These are phyloP conservation scores for Egretta garzetta DNA, from an alignment of 2,113 vertebrate species.

Conservation along the genomic window DNA sequence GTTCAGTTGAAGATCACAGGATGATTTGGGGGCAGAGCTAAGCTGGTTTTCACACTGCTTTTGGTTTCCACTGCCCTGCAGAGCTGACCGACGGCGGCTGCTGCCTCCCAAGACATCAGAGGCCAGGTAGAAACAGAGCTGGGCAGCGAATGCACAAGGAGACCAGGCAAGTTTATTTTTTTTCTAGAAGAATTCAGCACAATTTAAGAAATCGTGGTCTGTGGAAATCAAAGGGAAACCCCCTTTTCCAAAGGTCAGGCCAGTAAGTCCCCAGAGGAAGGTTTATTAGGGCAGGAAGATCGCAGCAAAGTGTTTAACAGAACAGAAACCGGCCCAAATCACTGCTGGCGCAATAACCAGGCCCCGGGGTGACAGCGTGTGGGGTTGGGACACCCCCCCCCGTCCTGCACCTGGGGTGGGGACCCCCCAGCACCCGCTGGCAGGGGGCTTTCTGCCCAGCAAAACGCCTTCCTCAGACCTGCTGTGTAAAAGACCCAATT, in stretches of 20 bases:
- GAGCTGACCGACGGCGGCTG: neutral
- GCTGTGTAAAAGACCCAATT: neutral
- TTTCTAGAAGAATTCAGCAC: neutral
- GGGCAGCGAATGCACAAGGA: too few species aligned
- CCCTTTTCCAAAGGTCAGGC: neutral
- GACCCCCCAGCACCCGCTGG: neutral
- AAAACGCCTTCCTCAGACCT: neutral
- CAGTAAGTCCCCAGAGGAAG: accelerated
- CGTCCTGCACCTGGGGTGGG: neutral
- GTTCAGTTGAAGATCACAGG: neutral
- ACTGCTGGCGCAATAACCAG: neutral
- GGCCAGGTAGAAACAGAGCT: neutral
- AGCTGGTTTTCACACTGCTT: accelerated
- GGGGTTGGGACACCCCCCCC: neutral
- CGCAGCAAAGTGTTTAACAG: neutral
- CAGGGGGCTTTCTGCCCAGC: neutral
- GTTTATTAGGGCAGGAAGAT: neutral
- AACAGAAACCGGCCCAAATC: accelerated
- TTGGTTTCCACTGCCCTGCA: neutral
- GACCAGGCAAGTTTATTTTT: neutral
- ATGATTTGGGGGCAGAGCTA: neutral
- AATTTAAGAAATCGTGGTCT: neutral
- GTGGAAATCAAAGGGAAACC: neutral
- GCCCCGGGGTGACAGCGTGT: accelerated
- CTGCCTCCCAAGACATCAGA: neutral